phyloP scores from a whole-genome alignment of 2,797 vertebrate genomes.

The Hippoglossus hippoglossus region DNA sequence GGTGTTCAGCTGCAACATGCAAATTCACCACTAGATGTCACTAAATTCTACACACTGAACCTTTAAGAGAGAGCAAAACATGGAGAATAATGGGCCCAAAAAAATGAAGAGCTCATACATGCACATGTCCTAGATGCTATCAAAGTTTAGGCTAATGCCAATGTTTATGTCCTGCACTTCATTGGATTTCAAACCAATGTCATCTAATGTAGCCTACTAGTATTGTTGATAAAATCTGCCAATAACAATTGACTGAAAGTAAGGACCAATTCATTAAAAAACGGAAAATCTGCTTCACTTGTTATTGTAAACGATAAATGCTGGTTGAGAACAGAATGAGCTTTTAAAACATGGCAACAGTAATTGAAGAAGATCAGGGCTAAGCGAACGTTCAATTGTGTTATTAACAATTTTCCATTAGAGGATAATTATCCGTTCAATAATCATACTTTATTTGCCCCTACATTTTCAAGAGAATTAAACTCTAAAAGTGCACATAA shows the following conservation, averaged over 20 bases:
- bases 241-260: neutral
- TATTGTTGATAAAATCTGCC: neutral
- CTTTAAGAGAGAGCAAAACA: neutral
- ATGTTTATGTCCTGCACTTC: neutral
- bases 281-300: neutral
- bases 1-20: too few relatives aligned
- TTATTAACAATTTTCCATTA: neutral
- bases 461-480: neutral
- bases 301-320: neutral
- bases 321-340: too few relatives aligned
- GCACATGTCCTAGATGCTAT: neutral
- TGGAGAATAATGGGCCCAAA: too few relatives aligned
- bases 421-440: neutral
- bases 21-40: too few relatives aligned
- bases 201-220: neutral
- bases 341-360: neutral
- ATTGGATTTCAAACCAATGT: neutral
- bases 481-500: neutral
- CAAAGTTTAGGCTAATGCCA: neutral
- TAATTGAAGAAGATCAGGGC: too few relatives aligned
- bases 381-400: neutral
- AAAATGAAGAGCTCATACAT: neutral
- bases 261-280: neutral
- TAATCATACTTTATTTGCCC: neutral
- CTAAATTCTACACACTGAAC: too few relatives aligned